phyloP scores from a whole-genome alignment of 92 coral and sea anemone species.

The Zoanthus solanderi region DNA sequence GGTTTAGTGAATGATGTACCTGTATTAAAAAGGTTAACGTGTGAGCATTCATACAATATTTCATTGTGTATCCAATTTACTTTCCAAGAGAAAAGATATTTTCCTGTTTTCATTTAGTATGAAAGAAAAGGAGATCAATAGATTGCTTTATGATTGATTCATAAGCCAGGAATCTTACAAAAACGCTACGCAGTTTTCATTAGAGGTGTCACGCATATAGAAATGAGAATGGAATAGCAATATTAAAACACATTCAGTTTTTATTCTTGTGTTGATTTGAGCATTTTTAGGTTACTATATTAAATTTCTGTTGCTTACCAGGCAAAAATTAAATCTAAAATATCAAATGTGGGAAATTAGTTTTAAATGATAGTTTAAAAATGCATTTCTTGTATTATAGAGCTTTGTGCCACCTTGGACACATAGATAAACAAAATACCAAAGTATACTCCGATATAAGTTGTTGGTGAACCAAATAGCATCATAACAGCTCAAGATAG shows the following conservation, averaged over 20 bases:
- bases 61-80: constrained; percentile 58
- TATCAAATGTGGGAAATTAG: background rate
- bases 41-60: constrained; percentile 26
- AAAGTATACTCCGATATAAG: background rate
- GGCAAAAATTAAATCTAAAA: constrained; percentile 13
- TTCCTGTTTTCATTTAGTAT: constrained; percentile 39
- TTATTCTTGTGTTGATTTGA: background rate
- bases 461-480: constrained; percentile 7
- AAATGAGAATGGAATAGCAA: background rate
- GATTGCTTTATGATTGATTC: constrained; percentile 35
- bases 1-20: constrained; percentile 78
- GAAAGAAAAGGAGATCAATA: constrained; percentile 41
- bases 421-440: constrained; percentile 6
- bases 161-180: constrained; percentile 11
- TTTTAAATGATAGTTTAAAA: constrained; percentile 10
- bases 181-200: constrained; percentile 2
- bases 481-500: background rate
- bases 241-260: background rate
- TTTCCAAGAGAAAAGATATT: constrained; percentile 47
- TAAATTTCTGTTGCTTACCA: constrained; percentile 27
- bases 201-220: constrained; percentile 3
- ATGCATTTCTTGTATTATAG: background rate
- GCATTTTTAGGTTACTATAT: constrained; percentile 17
- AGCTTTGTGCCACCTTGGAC: background rate
- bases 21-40: constrained; percentile 62